These are phyloP conservation scores for Armadillidium nasatum DNA, from an alignment of 1,140 invertebrate genomes.

Conservation along the genomic window DNA sequence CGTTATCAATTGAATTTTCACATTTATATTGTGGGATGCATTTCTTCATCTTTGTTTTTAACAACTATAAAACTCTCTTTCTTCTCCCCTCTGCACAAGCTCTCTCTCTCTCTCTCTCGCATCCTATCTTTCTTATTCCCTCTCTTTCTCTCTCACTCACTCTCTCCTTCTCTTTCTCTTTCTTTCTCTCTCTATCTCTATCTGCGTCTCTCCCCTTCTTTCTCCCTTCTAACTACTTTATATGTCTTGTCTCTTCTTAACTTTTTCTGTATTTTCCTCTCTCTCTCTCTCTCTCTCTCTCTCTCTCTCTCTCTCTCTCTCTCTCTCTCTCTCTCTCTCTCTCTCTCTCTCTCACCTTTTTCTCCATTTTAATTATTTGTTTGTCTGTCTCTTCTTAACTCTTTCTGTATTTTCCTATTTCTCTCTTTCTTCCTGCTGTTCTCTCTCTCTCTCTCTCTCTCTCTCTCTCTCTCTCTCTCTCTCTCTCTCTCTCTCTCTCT, in stretches of 20 bases:
- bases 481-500: not conserved
- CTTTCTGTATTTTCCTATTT: too few species aligned
- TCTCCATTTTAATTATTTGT: not conserved
- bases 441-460: not conserved
- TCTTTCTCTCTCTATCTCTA: not conserved
- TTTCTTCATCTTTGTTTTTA: not conserved
- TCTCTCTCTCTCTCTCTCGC: not conserved
- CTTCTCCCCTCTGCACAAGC: not conserved
- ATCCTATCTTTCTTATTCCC: not conserved
- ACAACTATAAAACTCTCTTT: not conserved
- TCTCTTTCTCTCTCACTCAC: not conserved
- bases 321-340: too few species aligned
- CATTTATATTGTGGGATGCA: not conserved
- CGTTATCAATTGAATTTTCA: not conserved
- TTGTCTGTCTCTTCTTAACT: too few species aligned
- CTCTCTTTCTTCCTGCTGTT: not conserved
- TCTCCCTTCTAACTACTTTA: not conserved
- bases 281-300: not conserved
- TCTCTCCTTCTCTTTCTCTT: not conserved
- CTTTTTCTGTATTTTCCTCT: not conserved
- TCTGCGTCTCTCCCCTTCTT: not conserved
- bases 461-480: not conserved
- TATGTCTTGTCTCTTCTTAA: not conserved
- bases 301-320: too few species aligned
- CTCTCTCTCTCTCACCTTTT: not conserved